Evolutionary conservation across 2,888 invertebrate species (phyloP).

Genomic region (Drosophila anceps): DNA sequence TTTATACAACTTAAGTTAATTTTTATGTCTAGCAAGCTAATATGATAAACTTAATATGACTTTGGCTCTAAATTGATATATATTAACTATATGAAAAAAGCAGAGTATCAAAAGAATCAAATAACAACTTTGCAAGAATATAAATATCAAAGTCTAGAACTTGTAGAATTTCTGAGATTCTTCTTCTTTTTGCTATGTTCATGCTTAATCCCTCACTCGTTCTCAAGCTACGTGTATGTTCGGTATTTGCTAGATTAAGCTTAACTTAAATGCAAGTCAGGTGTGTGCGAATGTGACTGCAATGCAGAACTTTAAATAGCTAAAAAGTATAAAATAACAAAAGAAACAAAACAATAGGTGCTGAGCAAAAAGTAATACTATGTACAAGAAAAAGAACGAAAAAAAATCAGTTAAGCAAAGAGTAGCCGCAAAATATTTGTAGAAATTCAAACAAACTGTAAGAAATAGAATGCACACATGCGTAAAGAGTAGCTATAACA

Average conservation of each 20-base stretch:
- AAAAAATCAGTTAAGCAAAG: constrained; percentile 28
- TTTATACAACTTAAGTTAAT: not conserved
- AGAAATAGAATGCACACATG: constrained; percentile 70
- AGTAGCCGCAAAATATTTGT: constrained; percentile 68
- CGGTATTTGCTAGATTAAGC: not conserved
- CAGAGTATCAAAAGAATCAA: not conserved
- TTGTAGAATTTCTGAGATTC: not conserved
- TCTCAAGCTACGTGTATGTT: not conserved
- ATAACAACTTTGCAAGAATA: not conserved
- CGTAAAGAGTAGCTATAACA: constrained; percentile 53
- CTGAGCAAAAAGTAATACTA: constrained; percentile 34
- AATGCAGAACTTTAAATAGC: constrained; percentile 47
- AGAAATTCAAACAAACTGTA: constrained; percentile 57
- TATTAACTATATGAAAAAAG: too few relatives aligned
- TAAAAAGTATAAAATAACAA: not conserved
- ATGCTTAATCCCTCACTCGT: not conserved
- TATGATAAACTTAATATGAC: not conserved
- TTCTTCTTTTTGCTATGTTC: not conserved
- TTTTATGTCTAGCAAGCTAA: not conserved
- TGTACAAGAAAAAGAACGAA: not conserved
- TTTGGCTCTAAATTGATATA: not conserved
- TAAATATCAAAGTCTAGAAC: not conserved
- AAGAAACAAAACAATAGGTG: constrained; percentile 22
- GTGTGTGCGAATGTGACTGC: constrained; percentile 49
- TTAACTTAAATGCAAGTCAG: constrained; percentile 36